Evolutionary conservation across 2,797 vertebrate species (phyloP).

Genomic region (Pantherophis alleghaniensis): DNA sequence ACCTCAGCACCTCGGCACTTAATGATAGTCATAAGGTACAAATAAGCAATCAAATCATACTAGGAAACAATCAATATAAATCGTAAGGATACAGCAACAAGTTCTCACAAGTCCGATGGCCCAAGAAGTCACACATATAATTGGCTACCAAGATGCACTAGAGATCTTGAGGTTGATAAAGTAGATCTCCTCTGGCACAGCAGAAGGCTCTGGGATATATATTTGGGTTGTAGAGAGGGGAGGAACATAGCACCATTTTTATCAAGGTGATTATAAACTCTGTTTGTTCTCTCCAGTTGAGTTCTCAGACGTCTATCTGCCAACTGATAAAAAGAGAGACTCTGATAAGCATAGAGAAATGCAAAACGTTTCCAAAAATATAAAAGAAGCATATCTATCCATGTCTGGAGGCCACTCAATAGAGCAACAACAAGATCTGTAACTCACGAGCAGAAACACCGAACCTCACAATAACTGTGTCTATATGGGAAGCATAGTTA

Average conservation of each 20-base stretch:
- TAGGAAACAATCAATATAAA: too few relatives aligned
- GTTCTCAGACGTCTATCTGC: not conserved
- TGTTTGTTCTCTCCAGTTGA: too few relatives aligned
- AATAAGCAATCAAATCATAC: too few relatives aligned
- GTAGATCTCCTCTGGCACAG: not conserved
- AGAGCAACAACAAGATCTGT: too few relatives aligned
- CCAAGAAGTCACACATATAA: not conserved
- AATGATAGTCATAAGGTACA: too few relatives aligned
- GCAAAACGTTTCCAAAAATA: not conserved
- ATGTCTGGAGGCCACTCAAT: not conserved
- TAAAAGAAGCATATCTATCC: not conserved
- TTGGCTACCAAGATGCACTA: not conserved
- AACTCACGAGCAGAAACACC: too few relatives aligned
- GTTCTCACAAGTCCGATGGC: not conserved
- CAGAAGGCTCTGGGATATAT: not conserved
- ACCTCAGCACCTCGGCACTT: too few relatives aligned
- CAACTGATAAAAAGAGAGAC: not conserved
- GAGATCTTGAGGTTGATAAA: not conserved
- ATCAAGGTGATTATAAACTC: not conserved
- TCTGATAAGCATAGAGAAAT: not conserved
- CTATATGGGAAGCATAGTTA: too few relatives aligned
- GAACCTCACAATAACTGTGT: too few relatives aligned
- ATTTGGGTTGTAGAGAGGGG: not conserved
- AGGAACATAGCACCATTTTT: not conserved
- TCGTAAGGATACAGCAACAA: too few relatives aligned